A percentile compares a stretch with the other conserved stretches of the same genome.
Conservation (phyloP, 2,888 invertebrate genomes). For the Tupiocoris notatus region DNA sequence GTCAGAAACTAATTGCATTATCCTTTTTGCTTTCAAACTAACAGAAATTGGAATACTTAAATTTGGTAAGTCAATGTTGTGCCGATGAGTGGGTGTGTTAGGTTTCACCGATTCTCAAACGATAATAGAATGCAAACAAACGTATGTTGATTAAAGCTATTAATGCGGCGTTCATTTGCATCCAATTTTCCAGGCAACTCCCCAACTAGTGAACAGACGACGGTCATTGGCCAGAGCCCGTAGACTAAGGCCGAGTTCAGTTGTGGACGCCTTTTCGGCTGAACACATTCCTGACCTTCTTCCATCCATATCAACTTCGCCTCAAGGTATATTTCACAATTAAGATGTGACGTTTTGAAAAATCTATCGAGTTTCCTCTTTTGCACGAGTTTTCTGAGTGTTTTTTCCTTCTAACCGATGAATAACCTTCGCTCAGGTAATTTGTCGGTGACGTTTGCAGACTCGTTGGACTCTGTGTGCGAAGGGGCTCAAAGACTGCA, state of each 20-base stretch:
- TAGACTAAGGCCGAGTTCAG: slow-evolving; percentile 88
- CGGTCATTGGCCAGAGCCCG: slow-evolving; percentile 65
- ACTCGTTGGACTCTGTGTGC: slow-evolving; percentile 70
- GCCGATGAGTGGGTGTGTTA: too few species aligned
- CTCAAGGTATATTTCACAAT: slow-evolving; percentile 56
- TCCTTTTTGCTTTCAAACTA: too few species aligned
- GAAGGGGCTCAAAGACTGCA: slow-evolving; percentile 75
- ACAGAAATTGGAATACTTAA: slow-evolving; percentile 92
- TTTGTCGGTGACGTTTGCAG: slow-evolving; percentile 31
- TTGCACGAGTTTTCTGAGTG: not conserved
- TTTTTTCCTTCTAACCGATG: not conserved
- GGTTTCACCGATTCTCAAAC: too few species aligned
- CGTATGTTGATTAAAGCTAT: too few species aligned
- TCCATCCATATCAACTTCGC: slow-evolving; percentile 62
- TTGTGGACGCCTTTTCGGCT: slow-evolving; percentile 77
- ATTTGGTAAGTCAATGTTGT: slow-evolving; percentile 73
- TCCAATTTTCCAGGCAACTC: slow-evolving; percentile 65
- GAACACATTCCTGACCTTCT: slow-evolving; percentile 84
- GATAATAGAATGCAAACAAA: too few species aligned
- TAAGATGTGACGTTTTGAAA: too few species aligned
- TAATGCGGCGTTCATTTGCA: too few species aligned
- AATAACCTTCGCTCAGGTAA: not conserved
- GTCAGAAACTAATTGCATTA: too few species aligned
- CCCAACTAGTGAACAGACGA: slow-evolving; percentile 72
- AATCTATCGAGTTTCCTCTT: too few species aligned